Conservation (phyloP, 37 sponge, comb jelly and placozoan species). For the Theonella swinhoei region DNA sequence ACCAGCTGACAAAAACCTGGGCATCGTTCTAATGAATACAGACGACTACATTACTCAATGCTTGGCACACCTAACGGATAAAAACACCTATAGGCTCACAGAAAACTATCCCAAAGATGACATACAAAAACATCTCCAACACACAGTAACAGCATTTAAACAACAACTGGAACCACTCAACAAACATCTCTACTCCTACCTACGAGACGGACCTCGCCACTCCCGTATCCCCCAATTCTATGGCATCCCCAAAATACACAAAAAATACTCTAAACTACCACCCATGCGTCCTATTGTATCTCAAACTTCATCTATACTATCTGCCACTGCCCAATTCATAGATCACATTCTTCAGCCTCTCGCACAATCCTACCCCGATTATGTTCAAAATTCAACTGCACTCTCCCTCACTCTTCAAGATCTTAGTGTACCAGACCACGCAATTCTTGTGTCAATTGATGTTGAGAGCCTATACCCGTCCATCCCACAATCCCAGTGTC, state of each 20-base stretch:
- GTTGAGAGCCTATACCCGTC: slow-evolving; percentile 36
- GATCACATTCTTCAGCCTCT: slow-evolving; percentile 42
- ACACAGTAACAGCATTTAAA: not conserved
- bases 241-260: slow-evolving; percentile 34
- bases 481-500: slow-evolving; percentile 31
- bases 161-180: not conserved
- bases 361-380: slow-evolving; percentile 30
- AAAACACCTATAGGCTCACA: not conserved
- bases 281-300: slow-evolving; percentile 39
- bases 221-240: slow-evolving; percentile 3
- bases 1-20: not conserved
- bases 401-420: not conserved
- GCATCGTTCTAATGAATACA: not conserved
- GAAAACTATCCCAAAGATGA: not conserved
- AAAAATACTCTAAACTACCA: slow-evolving; percentile 13
- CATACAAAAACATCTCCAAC: not conserved
- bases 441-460: slow-evolving; percentile 33
- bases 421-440: slow-evolving; percentile 12
- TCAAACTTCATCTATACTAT: slow-evolving; percentile 15
- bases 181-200: not conserved
- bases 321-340: slow-evolving; percentile 16
- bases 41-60: too few relatives aligned
- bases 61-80: too few relatives aligned
- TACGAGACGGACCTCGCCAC: not conserved
- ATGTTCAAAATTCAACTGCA: slow-evolving; percentile 22